Evolutionary conservation across 2,888 invertebrate species (phyloP), one percentile per base, ranked within the genome.

Genomic region (Eugnorisma glareosa): DNA sequence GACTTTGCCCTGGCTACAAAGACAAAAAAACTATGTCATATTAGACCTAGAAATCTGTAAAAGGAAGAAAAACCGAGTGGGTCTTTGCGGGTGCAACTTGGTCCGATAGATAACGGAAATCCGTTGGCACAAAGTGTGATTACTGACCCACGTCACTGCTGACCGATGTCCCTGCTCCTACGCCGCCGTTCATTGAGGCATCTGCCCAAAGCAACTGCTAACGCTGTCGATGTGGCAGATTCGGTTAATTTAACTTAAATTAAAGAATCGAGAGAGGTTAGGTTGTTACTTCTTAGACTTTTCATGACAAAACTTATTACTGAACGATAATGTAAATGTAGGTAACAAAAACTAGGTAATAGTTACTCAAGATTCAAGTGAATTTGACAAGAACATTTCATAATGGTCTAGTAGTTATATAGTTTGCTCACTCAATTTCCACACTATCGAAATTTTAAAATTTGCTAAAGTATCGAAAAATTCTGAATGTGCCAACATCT

Each of bases 341-440:
- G 13, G 40, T 75, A 21, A 73, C 35, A 74, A 64, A 69, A 74
- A 68, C 28, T 59, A 75, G 31, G 31, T 68, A n/a, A 35, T 51
- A 45, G 11, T 51, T 5, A 24, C 11, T 59, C n/a, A 64, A 67
- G 15, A 31, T 43, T 13, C n/a, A 31, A 66, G 10, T 40, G 31
- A 10, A 64, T 28, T 48, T 31, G 13, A 35, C 37, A 82, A 70
- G 37, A 66, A 69, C 4, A n/a, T 37, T 7, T 45, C 40, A 28
- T n/a, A 67, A 54, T 21, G 1, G 31, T 35, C 24, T 35, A n/a
- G 18, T 1, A 57, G 31, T 21, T 24, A 15, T 1, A 11, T 51
- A 37, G 37, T 71, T 79, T 54, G 1, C 35, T 31, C 18, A 45
- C n/a, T n/a, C 31, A 48, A 24, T 78, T 78, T 57, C n/a, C 21